These are phyloP conservation scores for Manis javanica DNA, from an alignment of 2,797 vertebrate species.

Conservation along the genomic window DNA sequence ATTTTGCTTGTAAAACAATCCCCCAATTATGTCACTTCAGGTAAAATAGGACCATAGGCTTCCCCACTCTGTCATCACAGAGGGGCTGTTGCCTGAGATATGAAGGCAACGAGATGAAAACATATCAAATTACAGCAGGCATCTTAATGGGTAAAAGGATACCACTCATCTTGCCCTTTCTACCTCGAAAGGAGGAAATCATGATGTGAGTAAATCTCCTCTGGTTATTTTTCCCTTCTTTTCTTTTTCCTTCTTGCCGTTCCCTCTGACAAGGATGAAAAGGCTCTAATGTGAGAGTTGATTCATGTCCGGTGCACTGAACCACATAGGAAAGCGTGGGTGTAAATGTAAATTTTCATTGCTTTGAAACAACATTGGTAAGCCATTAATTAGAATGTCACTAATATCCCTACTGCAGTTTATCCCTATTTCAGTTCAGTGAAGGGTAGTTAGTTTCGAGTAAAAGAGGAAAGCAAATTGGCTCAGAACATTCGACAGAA, in stretches of 20 bases:
- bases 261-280: slow-evolving; percentile 15
- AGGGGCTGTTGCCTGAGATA: background rate
- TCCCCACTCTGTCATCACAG: background rate
- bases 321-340: background rate
- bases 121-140: background rate
- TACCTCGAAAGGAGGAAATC: background rate
- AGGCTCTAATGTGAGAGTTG: background rate
- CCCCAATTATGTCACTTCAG: background rate
- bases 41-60: background rate
- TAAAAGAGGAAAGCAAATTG: slow-evolving; percentile 11
- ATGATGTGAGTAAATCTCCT: slow-evolving; percentile 17
- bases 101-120: slow-evolving; percentile 5
- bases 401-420: slow-evolving; percentile 10
- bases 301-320: slow-evolving; percentile 4
- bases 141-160: background rate
- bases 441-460: slow-evolving; percentile 48
- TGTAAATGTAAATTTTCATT: background rate
- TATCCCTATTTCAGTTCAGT: slow-evolving; percentile 40
- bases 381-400: slow-evolving; percentile 46
- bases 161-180: background rate
- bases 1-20: slow-evolving; percentile 53
- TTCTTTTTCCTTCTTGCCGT: background rate
- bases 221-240: background rate
- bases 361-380: slow-evolving; percentile 46
- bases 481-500: slow-evolving; percentile 43